Conservation (phyloP, 2,888 invertebrate species). For the Agrotis puta region DNA sequence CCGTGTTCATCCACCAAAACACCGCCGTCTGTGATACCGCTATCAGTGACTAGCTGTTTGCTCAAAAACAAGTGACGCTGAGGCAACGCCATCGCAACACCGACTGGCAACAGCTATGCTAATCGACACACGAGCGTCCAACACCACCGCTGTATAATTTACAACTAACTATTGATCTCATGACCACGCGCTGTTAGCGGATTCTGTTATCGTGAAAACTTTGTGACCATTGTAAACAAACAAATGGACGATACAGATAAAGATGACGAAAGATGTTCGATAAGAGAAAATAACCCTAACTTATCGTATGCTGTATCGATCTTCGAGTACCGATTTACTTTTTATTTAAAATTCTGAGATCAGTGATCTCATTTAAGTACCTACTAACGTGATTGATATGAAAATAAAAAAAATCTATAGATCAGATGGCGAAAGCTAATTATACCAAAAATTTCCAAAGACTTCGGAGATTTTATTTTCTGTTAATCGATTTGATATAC, state of each 20-base stretch:
- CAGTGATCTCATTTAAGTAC: neutral
- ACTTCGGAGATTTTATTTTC: neutral
- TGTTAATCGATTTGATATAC: constrained; percentile 8
- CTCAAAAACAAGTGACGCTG: constrained; percentile 85
- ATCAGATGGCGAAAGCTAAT: neutral
- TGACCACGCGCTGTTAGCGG: constrained; percentile 52
- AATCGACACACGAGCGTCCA: constrained; percentile 65
- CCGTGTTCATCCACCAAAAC: constrained; percentile 91
- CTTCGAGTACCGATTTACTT: neutral
- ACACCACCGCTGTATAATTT: constrained; percentile 60
- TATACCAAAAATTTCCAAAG: neutral
- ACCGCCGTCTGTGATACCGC: constrained; percentile 90
- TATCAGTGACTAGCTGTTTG: constrained; percentile 88
- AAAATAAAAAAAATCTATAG: neutral
- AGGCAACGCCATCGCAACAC: constrained; percentile 73
- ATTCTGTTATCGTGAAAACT: constrained; percentile 58
- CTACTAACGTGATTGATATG: neutral
- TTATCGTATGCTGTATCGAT: constrained; percentile 8
- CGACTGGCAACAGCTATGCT: constrained; percentile 41
- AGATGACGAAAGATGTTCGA: constrained; percentile 48
- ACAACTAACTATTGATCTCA: constrained; percentile 68
- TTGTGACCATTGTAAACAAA: constrained; percentile 66
- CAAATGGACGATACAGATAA: constrained; percentile 57
- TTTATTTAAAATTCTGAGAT: neutral
- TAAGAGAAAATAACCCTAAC: constrained; percentile 31